Evolutionary conservation across 1,140 invertebrate species (phyloP).

Genomic region (Chrysoperla carnea): DNA sequence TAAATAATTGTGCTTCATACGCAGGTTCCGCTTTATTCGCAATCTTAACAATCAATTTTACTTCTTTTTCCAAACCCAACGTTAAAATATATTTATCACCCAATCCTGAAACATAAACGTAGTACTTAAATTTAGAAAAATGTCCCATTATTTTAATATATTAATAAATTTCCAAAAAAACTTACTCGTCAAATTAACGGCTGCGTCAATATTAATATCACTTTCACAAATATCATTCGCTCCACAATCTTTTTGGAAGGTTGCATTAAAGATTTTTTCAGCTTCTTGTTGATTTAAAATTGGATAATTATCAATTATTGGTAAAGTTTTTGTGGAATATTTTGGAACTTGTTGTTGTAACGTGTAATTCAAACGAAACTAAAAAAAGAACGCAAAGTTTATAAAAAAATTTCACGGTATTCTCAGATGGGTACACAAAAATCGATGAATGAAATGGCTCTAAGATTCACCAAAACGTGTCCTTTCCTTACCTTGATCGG

Average conservation of each 20-base stretch:
- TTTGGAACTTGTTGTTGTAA: constrained; percentile 50
- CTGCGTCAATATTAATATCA: constrained; percentile 52
- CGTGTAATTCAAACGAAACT: constrained; percentile 69
- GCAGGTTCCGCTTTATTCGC: constrained; percentile 74
- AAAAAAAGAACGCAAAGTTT: too few relatives aligned
- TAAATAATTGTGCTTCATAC: constrained; percentile 72
- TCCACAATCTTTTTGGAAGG: constrained; percentile 87
- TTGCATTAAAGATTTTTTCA: constrained; percentile 60
- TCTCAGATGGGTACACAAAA: too few relatives aligned
- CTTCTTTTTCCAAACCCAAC: constrained; percentile 56
- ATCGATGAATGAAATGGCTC: too few relatives aligned
- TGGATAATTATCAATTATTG: constrained; percentile 61
- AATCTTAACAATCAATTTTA: constrained; percentile 57
- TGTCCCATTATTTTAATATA: too few relatives aligned
- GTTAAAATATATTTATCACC: constrained; percentile 34
- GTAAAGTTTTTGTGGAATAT: constrained; percentile 36
- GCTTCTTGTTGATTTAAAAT: constrained; percentile 80
- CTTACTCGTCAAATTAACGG: constrained; percentile 36
- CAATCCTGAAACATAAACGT: constrained; percentile 10
- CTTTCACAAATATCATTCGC: constrained; percentile 78
- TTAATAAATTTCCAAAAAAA: too few relatives aligned
- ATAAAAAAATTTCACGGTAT: too few relatives aligned
- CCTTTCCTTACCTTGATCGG: constrained; percentile 43
- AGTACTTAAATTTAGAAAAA: neutral
- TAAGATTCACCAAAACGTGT: too few relatives aligned